phyloP scores from a whole-genome alignment of 1,140 invertebrate genomes.

The Drepana arcuata region DNA sequence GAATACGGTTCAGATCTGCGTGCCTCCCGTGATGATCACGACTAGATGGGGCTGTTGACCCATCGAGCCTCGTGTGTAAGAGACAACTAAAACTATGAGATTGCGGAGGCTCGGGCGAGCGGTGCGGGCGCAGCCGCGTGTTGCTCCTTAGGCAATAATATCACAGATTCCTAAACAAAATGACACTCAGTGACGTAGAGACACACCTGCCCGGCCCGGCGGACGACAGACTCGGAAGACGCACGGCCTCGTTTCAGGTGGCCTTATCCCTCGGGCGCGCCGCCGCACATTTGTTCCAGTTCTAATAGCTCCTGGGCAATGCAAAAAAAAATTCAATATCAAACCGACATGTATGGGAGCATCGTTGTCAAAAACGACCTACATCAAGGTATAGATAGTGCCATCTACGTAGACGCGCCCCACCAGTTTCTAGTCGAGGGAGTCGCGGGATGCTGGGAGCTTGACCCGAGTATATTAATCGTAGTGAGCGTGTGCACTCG shows the following conservation, averaged over 20 bases:
- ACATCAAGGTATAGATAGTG: too few species aligned
- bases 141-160: conserved; percentile 63
- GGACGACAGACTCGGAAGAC: not conserved
- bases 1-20: not conserved
- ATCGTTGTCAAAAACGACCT: not conserved
- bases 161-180: conserved; percentile 61
- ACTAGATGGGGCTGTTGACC: not conserved
- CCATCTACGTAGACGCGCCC: too few species aligned
- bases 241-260: not conserved
- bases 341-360: conserved; percentile 9
- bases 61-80: not conserved
- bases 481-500: too few species aligned
- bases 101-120: conserved; percentile 19
- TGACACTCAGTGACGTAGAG: conserved; percentile 14
- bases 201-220: conserved; percentile 4
- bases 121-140: conserved; percentile 11
- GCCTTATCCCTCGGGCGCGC: conserved; percentile 42
- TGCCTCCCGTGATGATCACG: not conserved
- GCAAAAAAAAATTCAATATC: too few species aligned
- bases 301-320: conserved; percentile 50
- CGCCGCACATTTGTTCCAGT: conserved; percentile 45
- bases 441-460: too few species aligned
- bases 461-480: too few species aligned
- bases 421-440: too few species aligned
- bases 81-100: conserved; percentile 36